Evolutionary conservation across 2,888 invertebrate species (phyloP), one percentile per base, ranked within the genome.

Genomic region (Pyrrhosoma nymphula): DNA sequence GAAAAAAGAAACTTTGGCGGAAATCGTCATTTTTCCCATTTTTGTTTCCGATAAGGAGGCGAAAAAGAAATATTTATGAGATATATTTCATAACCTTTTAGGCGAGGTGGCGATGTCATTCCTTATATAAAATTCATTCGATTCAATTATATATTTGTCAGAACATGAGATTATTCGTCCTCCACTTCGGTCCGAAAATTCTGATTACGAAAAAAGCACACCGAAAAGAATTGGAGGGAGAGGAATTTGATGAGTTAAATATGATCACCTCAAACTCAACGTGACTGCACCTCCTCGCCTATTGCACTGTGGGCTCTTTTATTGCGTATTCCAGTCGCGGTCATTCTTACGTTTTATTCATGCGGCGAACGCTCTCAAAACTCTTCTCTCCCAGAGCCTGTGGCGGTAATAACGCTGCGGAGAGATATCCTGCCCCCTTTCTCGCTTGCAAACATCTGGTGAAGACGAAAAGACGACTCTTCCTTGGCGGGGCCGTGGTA

Each of bases 401-500:
- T 30, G 82, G n/a, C 82, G 82, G 35, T 18, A 60, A 82, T 82
- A 82, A 35, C 82, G 18, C 35, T 23, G 82, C 35, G 82, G 26
- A 35, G 69, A 69, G n/a, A 26, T 35, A 30, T 82, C 82, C 30
- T 14, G 16, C 35, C 69, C 69, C n/a, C 82, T 16, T 82, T 69
- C 69, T 10, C 82, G 16, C 82, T 35, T 16, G 82, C 30, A 82
- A 82, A 82, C 82, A 82, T 82, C 82, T 82, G 82, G 82, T 82
- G 82, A 35, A 23, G 82, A 18, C 35, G 82, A 30, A 18, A 35
- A 2, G 35, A 26, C 95, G 95, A 95, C 60, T 60, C 89, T 95
- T 56, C 30, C 75, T 56, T 26, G 69, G 95, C 95, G 96, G 95
- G 95, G 96, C 96, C 96, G 96, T 96, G 96, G 96, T 97, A 96